These are phyloP conservation scores for Nebria ingens DNA, from an alignment of 1,140 invertebrate genomes.

Conservation along the genomic window DNA sequence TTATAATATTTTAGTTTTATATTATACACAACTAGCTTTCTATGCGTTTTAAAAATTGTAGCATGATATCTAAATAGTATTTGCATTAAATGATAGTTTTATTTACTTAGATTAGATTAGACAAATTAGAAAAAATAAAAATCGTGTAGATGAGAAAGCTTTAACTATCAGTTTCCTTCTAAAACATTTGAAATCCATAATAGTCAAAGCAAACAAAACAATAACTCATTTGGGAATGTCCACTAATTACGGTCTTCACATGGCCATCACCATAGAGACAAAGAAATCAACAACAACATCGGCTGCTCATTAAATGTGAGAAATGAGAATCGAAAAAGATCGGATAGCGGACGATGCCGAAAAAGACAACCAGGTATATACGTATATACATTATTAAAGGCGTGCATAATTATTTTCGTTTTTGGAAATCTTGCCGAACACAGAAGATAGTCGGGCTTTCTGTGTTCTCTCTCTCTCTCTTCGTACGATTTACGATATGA, in stretches of 20 bases:
- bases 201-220: neutral
- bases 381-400: neutral
- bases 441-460: neutral
- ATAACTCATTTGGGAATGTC: neutral
- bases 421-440: neutral
- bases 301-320: neutral
- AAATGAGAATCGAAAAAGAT: neutral
- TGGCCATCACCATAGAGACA: neutral
- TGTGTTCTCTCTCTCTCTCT: no score
- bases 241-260: neutral
- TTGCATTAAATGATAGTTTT: no score
- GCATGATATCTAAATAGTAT: no score
- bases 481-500: neutral
- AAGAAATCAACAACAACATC: neutral
- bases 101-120: neutral
- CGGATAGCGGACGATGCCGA: neutral
- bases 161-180: neutral
- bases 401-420: neutral
- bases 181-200: neutral
- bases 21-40: no score
- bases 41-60: no score
- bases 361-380: neutral
- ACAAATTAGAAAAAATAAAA: neutral
- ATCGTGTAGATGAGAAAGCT: neutral
- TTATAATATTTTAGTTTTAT: no score